phyloP scores from a whole-genome alignment of 2,888 invertebrate genomes.

The Zele albiditarsus region DNA sequence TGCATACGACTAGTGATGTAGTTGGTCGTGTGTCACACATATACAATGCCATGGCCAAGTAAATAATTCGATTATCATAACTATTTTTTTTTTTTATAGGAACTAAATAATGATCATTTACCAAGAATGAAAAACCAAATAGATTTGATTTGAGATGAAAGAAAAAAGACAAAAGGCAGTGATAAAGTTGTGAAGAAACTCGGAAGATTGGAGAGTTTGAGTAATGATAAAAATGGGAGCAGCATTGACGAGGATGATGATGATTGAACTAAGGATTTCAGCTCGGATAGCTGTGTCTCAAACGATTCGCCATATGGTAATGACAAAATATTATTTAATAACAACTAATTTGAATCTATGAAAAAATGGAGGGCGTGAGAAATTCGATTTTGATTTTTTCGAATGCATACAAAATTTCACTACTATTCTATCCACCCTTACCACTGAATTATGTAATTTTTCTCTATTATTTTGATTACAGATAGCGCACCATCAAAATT shows the following conservation, averaged over 20 bases:
- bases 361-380: too few relatives aligned
- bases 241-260: slow-evolving; percentile 85
- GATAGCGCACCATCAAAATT: slow-evolving; percentile 81
- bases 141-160: slow-evolving; percentile 78
- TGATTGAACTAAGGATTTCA: slow-evolving; percentile 78
- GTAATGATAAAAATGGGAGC: slow-evolving; percentile 82
- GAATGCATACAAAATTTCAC: too few relatives aligned
- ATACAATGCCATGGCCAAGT: slow-evolving; percentile 82
- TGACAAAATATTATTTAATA: slow-evolving; percentile 2
- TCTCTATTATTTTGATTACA: slow-evolving; percentile 42
- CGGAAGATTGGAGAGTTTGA: slow-evolving; percentile 89
- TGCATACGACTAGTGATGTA: slow-evolving; percentile 93
- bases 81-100: background rate
- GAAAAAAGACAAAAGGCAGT: slow-evolving; percentile 88
- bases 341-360: too few relatives aligned
- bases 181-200: slow-evolving; percentile 94
- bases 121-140: background rate
- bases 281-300: slow-evolving; percentile 86
- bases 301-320: slow-evolving; percentile 78
- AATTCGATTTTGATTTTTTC: too few relatives aligned
- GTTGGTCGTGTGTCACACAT: slow-evolving; percentile 88
- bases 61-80: slow-evolving; percentile 19
- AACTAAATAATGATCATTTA: too few relatives aligned
- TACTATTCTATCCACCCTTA: too few relatives aligned
- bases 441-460: too few relatives aligned